phyloP scores from a whole-genome alignment of 2,113 vertebrate species.

The Prinia subflava region DNA sequence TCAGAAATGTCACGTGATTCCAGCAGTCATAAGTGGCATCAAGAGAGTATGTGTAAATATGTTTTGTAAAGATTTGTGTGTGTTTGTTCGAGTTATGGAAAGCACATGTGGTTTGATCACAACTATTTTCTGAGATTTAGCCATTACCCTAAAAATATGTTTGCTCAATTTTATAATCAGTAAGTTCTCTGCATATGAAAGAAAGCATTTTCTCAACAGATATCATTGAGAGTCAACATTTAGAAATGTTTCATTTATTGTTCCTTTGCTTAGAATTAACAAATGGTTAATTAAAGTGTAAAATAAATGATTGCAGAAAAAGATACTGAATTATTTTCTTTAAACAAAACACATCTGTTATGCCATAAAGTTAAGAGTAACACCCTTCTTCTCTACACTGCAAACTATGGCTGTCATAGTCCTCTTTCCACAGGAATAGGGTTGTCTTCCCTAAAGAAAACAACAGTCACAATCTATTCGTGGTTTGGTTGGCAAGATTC shows the following conservation, averaged over 20 bases:
- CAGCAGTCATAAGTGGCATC: not conserved
- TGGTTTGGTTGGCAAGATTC: not conserved
- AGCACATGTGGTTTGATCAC: not conserved
- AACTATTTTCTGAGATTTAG: not conserved
- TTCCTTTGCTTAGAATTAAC: not conserved
- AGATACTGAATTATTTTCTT: not conserved
- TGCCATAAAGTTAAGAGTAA: not conserved
- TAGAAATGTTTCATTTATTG: not conserved
- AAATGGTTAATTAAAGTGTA: not conserved
- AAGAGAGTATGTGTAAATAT: not conserved
- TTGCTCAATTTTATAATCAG: not conserved
- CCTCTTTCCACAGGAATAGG: not conserved
- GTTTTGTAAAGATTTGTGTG: not conserved
- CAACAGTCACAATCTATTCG: not conserved
- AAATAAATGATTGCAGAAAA: not conserved
- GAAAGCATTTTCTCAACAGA: not conserved
- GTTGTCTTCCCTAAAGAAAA: not conserved
- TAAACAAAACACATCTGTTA: not conserved
- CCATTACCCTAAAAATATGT: not conserved
- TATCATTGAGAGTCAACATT: not conserved
- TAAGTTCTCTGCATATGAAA: not conserved
- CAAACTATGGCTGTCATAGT: not conserved
- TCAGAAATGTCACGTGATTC: not conserved
- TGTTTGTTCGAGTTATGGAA: not conserved
- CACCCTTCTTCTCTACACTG: not conserved